Evolutionary conservation across 2,797 vertebrate genomes (phyloP).

Genomic region (Tokudaia muenninki): DNA sequence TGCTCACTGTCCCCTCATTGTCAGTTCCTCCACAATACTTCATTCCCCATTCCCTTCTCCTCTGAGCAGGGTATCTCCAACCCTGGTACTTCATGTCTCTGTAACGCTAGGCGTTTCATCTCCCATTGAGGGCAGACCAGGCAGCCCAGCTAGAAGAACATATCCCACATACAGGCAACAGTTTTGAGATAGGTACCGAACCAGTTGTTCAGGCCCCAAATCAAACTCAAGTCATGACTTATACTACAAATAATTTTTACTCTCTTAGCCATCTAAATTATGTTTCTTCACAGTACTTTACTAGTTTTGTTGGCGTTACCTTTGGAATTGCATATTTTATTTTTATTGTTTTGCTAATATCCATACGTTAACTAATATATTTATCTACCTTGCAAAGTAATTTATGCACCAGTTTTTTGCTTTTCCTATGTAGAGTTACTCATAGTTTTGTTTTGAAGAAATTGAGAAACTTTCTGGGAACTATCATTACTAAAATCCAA

Average conservation of each 20-base stretch:
- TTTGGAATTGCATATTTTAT: not conserved
- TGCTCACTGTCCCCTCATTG: not conserved
- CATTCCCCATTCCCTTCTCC: no score
- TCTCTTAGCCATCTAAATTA: not conserved
- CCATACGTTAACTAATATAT: not conserved
- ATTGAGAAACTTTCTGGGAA: not conserved
- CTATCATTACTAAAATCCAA: not conserved
- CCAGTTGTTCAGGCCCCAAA: not conserved
- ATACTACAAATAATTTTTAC: not conserved
- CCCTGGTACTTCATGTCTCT: no score
- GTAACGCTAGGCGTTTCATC: no score
- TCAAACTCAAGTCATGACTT: no score
- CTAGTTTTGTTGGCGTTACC: not conserved
- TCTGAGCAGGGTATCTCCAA: no score
- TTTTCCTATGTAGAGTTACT: not conserved
- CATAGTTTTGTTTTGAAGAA: not conserved
- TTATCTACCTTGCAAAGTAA: not conserved
- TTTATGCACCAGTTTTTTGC: not conserved
- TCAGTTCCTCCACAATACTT: not conserved
- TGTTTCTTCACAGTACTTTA: not conserved
- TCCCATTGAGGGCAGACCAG: no score
- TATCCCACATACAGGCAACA: not conserved
- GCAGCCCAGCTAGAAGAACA: no score
- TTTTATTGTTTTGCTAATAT: not conserved
- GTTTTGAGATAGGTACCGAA: not conserved